These are phyloP conservation scores for Enteromius mattozi DNA, from an alignment of 2,797 vertebrate genomes.

Conservation along the genomic window DNA sequence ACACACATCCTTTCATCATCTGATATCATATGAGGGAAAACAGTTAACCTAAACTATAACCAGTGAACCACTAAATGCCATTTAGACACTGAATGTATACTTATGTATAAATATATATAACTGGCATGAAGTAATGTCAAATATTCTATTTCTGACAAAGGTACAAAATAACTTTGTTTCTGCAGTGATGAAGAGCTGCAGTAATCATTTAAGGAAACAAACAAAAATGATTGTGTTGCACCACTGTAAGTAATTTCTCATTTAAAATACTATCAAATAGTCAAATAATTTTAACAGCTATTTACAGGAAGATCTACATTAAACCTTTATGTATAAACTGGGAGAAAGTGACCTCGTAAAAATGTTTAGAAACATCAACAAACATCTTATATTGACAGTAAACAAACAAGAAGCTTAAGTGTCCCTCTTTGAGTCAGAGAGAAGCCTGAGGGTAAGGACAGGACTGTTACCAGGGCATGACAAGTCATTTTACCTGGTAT, in stretches of 20 bases:
- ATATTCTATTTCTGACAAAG: not conserved
- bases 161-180: not conserved
- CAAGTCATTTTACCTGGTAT: not conserved
- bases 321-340: not conserved
- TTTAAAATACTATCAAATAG: not conserved
- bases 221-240: not conserved
- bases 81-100: not conserved
- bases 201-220: not conserved
- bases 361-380: constrained; percentile 7
- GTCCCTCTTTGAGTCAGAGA: not conserved
- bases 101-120: not conserved
- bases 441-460: constrained; percentile 9
- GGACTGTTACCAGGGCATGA: constrained; percentile 4
- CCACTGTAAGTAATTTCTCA: not conserved
- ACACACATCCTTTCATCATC: constrained; percentile 25
- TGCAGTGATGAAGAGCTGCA: not conserved
- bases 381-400: constrained; percentile 22
- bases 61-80: constrained; percentile 11
- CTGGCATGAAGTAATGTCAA: not conserved
- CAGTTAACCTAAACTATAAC: not conserved
- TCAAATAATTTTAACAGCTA: not conserved
- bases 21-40: not conserved
- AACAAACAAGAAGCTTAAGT: constrained; percentile 10
- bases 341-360: not conserved
- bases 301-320: not conserved